A percentile compares a stretch with the other conserved stretches of the same genome.
These are phyloP conservation scores for Eulemur macaco DNA, from an alignment of 2,113 vertebrate species.

Conservation along the genomic window DNA sequence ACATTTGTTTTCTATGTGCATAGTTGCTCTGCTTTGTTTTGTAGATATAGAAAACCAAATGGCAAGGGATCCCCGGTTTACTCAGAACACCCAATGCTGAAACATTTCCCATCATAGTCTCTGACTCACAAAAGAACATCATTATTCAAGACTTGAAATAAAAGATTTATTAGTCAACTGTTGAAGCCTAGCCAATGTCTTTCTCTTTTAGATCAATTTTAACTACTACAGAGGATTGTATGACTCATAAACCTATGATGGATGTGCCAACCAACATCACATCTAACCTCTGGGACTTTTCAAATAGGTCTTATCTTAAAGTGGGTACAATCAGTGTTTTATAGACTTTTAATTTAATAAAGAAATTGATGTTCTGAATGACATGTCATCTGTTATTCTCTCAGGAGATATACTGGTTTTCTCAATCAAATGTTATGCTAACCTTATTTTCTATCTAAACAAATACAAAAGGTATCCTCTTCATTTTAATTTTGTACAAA, in stretches of 20 bases:
- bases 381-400: not conserved
- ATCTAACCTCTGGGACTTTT: not conserved
- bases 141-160: conserved; percentile 6
- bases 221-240: not conserved
- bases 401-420: not conserved
- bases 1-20: not conserved
- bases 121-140: not conserved
- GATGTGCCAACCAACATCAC: not conserved
- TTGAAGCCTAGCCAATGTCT: conserved; percentile 6
- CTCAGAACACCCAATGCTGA: not conserved
- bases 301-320: not conserved
- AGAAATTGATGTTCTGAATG: not conserved
- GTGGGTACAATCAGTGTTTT: conserved; percentile 3
- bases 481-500: conserved; percentile 13
- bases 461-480: not conserved
- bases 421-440: not conserved
- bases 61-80: not conserved
- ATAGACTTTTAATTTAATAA: conserved; percentile 37
- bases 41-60: not conserved
- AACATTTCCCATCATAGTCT: not conserved
- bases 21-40: not conserved
- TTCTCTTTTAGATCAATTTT: conserved; percentile 35
- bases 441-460: not conserved
- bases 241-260: conserved; percentile 43
- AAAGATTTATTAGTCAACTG: conserved; percentile 46